Percentiles rank a stretch among this genome's conserved stretches.
These are phyloP conservation scores for Schizothorax lantsangensis DNA, from an alignment of 2,797 vertebrate genomes.

Conservation along the genomic window DNA sequence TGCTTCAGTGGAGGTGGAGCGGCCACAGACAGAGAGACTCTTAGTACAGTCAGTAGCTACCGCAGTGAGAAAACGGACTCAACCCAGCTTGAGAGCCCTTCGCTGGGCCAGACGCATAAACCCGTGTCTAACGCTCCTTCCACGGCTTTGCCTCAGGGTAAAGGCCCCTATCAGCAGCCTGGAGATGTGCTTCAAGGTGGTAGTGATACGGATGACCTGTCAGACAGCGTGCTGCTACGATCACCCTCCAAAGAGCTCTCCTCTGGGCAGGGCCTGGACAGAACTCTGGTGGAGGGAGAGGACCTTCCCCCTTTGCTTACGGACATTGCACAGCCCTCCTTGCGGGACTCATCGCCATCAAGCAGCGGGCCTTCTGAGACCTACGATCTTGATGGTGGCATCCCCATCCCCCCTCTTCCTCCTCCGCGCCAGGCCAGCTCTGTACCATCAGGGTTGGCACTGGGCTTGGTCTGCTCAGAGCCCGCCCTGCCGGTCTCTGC, in stretches of 20 bases:
- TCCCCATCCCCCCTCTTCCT: conserved; percentile 77
- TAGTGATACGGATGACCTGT: conserved; percentile 85
- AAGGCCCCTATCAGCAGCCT: conserved; percentile 49
- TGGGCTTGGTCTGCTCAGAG: conserved; percentile 81
- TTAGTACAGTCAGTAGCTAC: conserved; percentile 89
- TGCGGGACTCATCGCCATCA: conserved; percentile 80
- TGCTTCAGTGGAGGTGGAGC: conserved; percentile 86
- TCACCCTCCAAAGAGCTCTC: conserved; percentile 83
- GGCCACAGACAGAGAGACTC: conserved; percentile 85
- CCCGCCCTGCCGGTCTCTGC: conserved; percentile 80
- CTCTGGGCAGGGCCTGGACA: conserved; percentile 78
- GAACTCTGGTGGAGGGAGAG: conserved; percentile 83
- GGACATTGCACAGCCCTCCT: conserved; percentile 71
- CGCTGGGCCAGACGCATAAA: conserved; percentile 74
- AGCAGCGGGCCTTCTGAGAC: conserved; percentile 80
- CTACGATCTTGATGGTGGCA: conserved; percentile 74
- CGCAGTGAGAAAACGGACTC: conserved; percentile 92
- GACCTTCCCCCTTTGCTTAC: conserved; percentile 68
- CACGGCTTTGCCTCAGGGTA: conserved; percentile 61
- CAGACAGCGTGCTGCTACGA: conserved; percentile 83
- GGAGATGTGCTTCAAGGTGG: conserved; percentile 72
- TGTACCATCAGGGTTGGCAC: conserved; percentile 79
- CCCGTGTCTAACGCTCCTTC: conserved; percentile 64
- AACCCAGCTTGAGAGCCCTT: conserved; percentile 90
- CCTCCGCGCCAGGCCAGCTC: conserved; percentile 81